Evolutionary conservation across 2,797 vertebrate species (phyloP).

Genomic region (Pelodytes ibericus): DNA sequence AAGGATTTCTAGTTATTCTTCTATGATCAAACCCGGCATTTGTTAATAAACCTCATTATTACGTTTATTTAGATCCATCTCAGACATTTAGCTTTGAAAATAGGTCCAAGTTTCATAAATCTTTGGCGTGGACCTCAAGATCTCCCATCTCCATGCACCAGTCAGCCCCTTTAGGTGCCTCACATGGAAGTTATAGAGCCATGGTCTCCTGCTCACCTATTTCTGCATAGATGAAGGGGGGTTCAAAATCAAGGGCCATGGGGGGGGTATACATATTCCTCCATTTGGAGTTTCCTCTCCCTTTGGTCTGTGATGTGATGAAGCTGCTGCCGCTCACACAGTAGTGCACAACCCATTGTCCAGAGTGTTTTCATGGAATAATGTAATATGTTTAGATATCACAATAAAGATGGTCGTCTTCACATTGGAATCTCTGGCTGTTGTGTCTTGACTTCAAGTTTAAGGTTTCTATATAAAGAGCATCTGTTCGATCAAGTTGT

Average conservation of each 20-base stretch:
- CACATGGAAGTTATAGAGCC: neutral
- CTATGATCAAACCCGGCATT: neutral
- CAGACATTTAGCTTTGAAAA: neutral
- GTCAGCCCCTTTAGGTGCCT: neutral
- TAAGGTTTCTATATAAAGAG: too few relatives aligned
- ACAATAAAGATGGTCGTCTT: slow-evolving; percentile 46
- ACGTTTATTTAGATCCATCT: neutral
- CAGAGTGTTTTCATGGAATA: slow-evolving; percentile 32
- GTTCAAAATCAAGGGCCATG: neutral
- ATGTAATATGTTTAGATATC: slow-evolving; percentile 25
- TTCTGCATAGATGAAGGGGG: neutral
- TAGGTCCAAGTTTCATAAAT: neutral
- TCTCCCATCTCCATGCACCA: neutral
- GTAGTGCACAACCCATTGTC: slow-evolving; percentile 21
- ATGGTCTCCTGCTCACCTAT: too few relatives aligned
- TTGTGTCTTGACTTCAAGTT: too few relatives aligned
- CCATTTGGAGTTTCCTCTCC: slow-evolving; percentile 10
- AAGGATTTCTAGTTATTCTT: neutral
- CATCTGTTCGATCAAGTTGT: too few relatives aligned
- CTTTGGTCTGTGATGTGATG: slow-evolving; percentile 10
- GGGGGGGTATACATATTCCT: neutral
- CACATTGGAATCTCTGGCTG: slow-evolving; percentile 18
- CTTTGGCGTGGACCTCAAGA: neutral
- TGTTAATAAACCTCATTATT: neutral
- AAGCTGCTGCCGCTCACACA: neutral